A percentile compares a stretch with the other conserved stretches of the same genome.
Evolutionary conservation across 2,113 vertebrate species (phyloP).

Genomic region (Nothobranchius furzeri): DNA sequence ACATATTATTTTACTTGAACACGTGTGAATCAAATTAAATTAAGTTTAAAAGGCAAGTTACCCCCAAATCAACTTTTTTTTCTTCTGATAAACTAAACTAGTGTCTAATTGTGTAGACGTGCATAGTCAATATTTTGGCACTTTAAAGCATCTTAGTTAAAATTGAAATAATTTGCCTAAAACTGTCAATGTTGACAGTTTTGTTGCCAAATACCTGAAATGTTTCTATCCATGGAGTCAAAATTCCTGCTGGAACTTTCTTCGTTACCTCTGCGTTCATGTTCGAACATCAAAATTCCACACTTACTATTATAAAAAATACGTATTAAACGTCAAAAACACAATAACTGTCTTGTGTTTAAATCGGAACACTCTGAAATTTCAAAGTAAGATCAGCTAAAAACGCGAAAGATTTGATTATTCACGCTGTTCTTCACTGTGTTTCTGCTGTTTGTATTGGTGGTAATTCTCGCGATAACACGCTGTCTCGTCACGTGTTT

Average conservation of each 20-base stretch:
- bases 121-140: too few species aligned
- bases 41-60: not conserved
- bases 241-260: constrained; percentile 2
- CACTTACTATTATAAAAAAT: not conserved
- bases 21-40: not conserved
- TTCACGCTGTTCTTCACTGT: too few species aligned
- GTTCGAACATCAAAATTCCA: not conserved
- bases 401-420: too few species aligned
- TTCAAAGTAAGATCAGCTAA: too few species aligned
- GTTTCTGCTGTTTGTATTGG: not conserved
- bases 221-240: not conserved
- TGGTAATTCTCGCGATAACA: constrained; percentile 40
- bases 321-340: not conserved
- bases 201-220: constrained; percentile 28
- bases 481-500: not conserved
- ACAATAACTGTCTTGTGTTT: too few species aligned
- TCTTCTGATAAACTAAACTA: too few species aligned
- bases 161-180: too few species aligned
- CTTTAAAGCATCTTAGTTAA: too few species aligned
- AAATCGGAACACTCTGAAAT: too few species aligned
- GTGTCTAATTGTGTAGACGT: too few species aligned
- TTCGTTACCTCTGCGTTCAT: constrained; percentile 11
- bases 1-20: not conserved
- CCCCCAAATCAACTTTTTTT: too few species aligned
- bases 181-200: too few species aligned